A percentile compares a stretch with the other conserved stretches of the same genome.
These are phyloP conservation scores for Drosophila macrospina DNA, from an alignment of 2,888 invertebrate genomes.

Conservation along the genomic window DNA sequence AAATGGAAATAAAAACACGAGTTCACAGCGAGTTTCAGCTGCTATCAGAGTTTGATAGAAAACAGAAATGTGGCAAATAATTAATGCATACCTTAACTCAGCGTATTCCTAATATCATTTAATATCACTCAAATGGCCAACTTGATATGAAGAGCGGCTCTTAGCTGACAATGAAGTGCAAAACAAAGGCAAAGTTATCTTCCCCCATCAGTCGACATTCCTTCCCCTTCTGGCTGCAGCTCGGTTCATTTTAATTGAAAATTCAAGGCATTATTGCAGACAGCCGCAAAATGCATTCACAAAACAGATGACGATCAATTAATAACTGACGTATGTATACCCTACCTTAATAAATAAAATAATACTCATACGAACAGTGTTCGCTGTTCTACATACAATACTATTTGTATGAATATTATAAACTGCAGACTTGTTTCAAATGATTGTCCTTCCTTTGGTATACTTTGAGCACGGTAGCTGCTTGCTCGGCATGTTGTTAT, in stretches of 20 bases:
- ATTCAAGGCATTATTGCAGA: constrained; percentile 57
- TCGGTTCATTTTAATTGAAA: constrained; percentile 59
- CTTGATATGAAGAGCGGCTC: constrained; percentile 7
- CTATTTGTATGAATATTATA: neutral
- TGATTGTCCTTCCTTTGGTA: neutral
- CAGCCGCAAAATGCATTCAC: constrained; percentile 41
- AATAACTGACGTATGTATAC: constrained; percentile 31
- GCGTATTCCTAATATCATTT: neutral
- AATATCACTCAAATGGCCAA: constrained; percentile 13
- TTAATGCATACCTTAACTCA: constrained; percentile 3
- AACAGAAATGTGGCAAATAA: constrained; percentile 10
- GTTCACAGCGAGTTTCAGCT: neutral
- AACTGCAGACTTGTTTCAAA: neutral
- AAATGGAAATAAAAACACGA: constrained; percentile 8
- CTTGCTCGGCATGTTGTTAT: constrained; percentile 5
- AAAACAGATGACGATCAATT: neutral
- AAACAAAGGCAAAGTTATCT: constrained; percentile 42
- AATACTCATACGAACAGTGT: neutral
- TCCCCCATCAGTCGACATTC: neutral
- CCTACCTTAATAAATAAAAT: neutral
- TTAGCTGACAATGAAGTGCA: constrained; percentile 39
- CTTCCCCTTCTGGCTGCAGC: constrained; percentile 36
- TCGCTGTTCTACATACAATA: neutral
- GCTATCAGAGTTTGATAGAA: neutral
- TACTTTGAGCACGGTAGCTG: neutral